These are phyloP conservation scores for Rhagophthalmus giganteus DNA, from an alignment of 2,888 invertebrate species.

Conservation along the genomic window DNA sequence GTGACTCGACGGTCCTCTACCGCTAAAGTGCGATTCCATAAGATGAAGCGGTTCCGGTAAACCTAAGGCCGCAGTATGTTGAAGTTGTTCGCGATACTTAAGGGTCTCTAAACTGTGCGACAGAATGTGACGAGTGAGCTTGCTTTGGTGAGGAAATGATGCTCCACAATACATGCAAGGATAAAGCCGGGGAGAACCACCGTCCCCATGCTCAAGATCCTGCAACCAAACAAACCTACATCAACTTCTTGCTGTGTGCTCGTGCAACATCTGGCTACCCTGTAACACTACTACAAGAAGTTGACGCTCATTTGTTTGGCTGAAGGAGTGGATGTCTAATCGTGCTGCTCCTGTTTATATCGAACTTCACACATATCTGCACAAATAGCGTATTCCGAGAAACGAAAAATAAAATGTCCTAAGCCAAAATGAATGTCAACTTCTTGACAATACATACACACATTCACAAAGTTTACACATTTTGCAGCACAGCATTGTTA, in stretches of 20 bases:
- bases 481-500: conserved; percentile 20
- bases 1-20: conserved; percentile 49
- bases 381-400: conserved; percentile 42
- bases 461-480: conserved; percentile 28
- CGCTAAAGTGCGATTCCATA: conserved; percentile 54
- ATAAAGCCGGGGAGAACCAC: conserved; percentile 64
- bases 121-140: conserved; percentile 85
- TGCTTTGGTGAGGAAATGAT: conserved; percentile 87
- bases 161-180: conserved; percentile 90
- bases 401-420: conserved; percentile 69
- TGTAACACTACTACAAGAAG: conserved; percentile 66
- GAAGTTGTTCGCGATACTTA: conserved; percentile 78
- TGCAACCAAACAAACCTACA: conserved; percentile 86
- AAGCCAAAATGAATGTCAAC: conserved; percentile 94
- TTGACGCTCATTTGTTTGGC: conserved; percentile 87
- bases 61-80: conserved; percentile 57
- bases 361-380: conserved; percentile 35
- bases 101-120: conserved; percentile 86
- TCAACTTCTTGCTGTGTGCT: conserved; percentile 82
- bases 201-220: conserved; percentile 74
- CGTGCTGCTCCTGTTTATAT: conserved; percentile 37
- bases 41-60: conserved; percentile 50
- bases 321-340: conserved; percentile 50
- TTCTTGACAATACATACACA: conserved; percentile 74
- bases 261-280: conserved; percentile 35